These are phyloP conservation scores for Temnothorax curvispinosus DNA, from an alignment of 1,140 invertebrate genomes.

Conservation along the genomic window DNA sequence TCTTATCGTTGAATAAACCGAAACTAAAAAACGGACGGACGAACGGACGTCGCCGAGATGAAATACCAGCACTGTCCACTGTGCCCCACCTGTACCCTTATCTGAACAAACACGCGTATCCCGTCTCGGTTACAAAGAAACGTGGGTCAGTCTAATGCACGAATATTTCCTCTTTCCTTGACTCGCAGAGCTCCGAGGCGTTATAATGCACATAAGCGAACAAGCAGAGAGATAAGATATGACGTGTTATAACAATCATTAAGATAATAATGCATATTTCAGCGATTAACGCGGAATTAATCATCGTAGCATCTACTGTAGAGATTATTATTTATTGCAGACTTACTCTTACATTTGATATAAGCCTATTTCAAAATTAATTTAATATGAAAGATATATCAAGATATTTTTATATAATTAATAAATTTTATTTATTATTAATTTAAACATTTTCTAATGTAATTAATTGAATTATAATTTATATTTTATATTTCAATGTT, in stretches of 20 bases:
- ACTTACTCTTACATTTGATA: not conserved
- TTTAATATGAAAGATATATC: not conserved
- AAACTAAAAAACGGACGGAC: constrained; percentile 72
- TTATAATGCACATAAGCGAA: constrained; percentile 39
- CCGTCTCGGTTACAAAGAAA: constrained; percentile 76
- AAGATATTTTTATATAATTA: not conserved
- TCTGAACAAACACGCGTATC: constrained; percentile 83
- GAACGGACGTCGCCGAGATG: constrained; percentile 75
- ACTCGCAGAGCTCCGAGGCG: constrained; percentile 37
- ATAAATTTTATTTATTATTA: not conserved
- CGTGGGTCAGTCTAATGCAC: constrained; percentile 70
- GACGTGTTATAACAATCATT: constrained; percentile 48
- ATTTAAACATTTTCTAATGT: not conserved
- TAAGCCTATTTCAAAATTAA: not conserved
- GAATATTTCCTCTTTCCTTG: constrained; percentile 69
- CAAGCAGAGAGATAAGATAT: constrained; percentile 54
- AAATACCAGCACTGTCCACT: constrained; percentile 84
- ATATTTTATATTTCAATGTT: not conserved
- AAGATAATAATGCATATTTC: constrained; percentile 41
- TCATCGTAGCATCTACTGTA: not conserved
- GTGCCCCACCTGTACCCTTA: constrained; percentile 82
- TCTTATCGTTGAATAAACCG: constrained; percentile 78
- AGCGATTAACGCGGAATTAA: constrained; percentile 23
- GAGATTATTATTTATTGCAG: not conserved
- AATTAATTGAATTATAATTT: not conserved